Evolutionary conservation across 2,797 vertebrate species (phyloP).

Genomic region (Spinus pinus): DNA sequence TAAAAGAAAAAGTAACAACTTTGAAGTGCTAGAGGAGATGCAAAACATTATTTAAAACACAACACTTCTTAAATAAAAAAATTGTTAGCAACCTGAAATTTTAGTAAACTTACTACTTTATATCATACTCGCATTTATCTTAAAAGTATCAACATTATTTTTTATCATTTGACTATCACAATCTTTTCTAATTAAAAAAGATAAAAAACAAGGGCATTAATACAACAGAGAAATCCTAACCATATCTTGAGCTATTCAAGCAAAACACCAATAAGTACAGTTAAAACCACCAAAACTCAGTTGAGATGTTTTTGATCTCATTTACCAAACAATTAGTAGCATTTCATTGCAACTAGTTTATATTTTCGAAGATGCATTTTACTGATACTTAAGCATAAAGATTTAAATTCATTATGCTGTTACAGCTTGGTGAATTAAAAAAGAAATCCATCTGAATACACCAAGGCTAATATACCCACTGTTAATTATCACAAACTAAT

Average conservation of each 20-base stretch:
- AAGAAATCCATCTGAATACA: background rate
- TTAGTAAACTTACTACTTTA: background rate
- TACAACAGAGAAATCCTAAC: background rate
- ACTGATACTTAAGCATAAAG: background rate
- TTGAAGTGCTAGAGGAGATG: background rate
- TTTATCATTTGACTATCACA: background rate
- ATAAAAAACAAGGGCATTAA: background rate
- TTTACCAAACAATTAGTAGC: background rate
- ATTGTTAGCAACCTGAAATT: background rate
- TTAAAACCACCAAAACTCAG: background rate
- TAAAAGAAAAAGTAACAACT: constrained; percentile 44
- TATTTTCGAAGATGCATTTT: background rate
- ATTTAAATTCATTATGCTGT: background rate
- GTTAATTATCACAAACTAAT: background rate
- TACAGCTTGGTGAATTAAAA: background rate
- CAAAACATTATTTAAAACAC: background rate
- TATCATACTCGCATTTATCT: background rate
- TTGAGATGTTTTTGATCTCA: background rate
- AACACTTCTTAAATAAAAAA: background rate
- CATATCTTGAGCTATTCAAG: background rate
- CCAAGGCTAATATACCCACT: background rate
- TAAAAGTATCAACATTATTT: background rate
- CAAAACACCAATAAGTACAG: background rate
- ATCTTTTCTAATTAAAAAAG: background rate
- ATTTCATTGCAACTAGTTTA: background rate